Evolutionary conservation across 2,888 invertebrate genomes (phyloP).

Genomic region (Dendrolimus pini): DNA sequence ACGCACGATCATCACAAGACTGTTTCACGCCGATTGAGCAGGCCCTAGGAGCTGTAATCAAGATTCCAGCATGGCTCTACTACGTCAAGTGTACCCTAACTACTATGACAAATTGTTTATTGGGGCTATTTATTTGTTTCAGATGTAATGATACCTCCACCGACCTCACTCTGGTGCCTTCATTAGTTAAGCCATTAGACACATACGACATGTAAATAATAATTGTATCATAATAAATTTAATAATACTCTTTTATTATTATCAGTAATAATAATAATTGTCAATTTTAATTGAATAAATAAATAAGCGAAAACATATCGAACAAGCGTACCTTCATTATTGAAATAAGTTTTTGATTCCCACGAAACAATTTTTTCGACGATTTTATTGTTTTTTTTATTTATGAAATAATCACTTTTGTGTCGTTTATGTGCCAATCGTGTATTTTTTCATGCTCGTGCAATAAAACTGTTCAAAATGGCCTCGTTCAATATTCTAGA

Average conservation of each 20-base stretch:
- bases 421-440: conserved; percentile 60
- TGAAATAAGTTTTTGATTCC: conserved; percentile 31
- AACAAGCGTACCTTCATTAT: conserved; percentile 57
- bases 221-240: conserved; percentile 52
- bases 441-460: conserved; percentile 29
- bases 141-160: conserved; percentile 63
- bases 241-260: conserved; percentile 45
- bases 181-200: conserved; percentile 57
- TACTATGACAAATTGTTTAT: too few species aligned
- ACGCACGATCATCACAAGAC: too few species aligned
- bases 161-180: conserved; percentile 76
- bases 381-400: conserved; percentile 32
- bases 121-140: conserved; percentile 24
- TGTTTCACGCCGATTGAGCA: too few species aligned
- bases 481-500: conserved; percentile 2
- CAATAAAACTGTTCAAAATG: conserved; percentile 23
- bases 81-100: too few species aligned
- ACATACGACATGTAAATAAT: conserved; percentile 62
- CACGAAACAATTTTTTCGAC: conserved; percentile 24
- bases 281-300: neutral
- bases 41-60: too few species aligned
- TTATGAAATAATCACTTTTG: conserved; percentile 16
- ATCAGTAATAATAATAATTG: conserved; percentile 25
- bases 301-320: conserved; percentile 60
- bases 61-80: too few species aligned